These are phyloP conservation scores for Lithophane semibrunnea DNA, from an alignment of 2,888 invertebrate species.

Conservation along the genomic window DNA sequence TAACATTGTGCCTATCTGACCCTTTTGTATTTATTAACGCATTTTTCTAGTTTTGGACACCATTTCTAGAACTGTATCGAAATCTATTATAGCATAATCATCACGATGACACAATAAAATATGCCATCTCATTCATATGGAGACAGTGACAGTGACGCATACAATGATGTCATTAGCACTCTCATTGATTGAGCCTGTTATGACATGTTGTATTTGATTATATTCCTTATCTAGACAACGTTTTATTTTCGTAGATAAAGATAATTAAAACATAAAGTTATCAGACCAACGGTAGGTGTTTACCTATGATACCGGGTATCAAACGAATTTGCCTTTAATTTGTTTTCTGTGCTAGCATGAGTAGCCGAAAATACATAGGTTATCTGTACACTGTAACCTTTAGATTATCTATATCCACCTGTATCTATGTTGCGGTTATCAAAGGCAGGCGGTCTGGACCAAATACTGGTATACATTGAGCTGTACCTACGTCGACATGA, in stretches of 20 bases:
- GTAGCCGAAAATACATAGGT: not conserved
- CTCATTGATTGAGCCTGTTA: slow-evolving; percentile 19
- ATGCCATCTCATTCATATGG: not conserved
- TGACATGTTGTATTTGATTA: slow-evolving; percentile 31
- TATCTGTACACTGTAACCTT: not conserved
- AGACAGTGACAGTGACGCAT: not conserved
- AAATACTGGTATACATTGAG: not conserved
- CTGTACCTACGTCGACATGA: not conserved
- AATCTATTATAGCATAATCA: not conserved
- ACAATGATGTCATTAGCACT: slow-evolving; percentile 1
- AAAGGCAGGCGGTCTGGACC: no score
- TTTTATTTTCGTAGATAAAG: slow-evolving; percentile 28
- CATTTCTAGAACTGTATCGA: slow-evolving; percentile 25
- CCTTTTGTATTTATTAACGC: not conserved
- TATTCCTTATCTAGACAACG: slow-evolving; percentile 7
- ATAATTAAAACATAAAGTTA: slow-evolving; percentile 43
- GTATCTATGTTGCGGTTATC: no score
- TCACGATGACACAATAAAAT: slow-evolving; percentile 17
- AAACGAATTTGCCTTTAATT: not conserved
- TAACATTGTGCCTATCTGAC: no score
- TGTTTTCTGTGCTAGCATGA: slow-evolving; percentile 26
- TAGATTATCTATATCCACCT: not conserved
- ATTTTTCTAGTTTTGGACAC: not conserved
- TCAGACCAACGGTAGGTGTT: slow-evolving; percentile 36
- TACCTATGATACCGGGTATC: slow-evolving; percentile 14